Evolutionary conservation across 2,113 vertebrate species (phyloP).

Genomic region (Oncorhynchus mykiss): DNA sequence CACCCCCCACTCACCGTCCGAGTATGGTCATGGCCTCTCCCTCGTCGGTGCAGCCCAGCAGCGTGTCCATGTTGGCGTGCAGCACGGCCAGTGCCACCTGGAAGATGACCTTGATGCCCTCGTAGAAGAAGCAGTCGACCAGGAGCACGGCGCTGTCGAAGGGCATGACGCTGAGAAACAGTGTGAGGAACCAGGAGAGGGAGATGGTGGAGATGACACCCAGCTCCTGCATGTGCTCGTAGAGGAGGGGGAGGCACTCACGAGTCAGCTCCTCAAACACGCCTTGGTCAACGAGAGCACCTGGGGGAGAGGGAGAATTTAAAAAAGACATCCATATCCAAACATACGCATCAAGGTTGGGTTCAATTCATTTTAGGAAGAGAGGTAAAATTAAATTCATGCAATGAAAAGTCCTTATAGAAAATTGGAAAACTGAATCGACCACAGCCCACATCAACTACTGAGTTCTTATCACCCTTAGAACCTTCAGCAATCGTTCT

Average conservation of each 20-base stretch:
- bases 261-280: conserved; percentile 95
- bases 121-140: conserved; percentile 96
- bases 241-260: conserved; percentile 85
- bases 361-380: too few species aligned
- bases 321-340: conserved; percentile 44
- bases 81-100: conserved; percentile 92
- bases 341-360: too few species aligned
- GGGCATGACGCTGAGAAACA: conserved; percentile 96
- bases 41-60: conserved; percentile 88
- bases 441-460: too few species aligned
- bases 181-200: conserved; percentile 96
- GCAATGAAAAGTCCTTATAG: too few species aligned
- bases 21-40: conserved; percentile 98
- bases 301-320: conserved; percentile 58
- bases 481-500: too few species aligned
- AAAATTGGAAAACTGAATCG: too few species aligned
- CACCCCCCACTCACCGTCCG: conserved; percentile 79
- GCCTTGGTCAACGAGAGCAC: conserved; percentile 93
- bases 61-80: conserved; percentile 89
- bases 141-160: conserved; percentile 94
- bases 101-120: conserved; percentile 94
- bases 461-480: too few species aligned
- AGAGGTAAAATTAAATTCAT: too few species aligned
- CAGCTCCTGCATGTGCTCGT: conserved; percentile 93
- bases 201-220: conserved; percentile 97